These are phyloP conservation scores for Athalia cordata DNA, from an alignment of 2,888 invertebrate genomes.

Conservation along the genomic window DNA sequence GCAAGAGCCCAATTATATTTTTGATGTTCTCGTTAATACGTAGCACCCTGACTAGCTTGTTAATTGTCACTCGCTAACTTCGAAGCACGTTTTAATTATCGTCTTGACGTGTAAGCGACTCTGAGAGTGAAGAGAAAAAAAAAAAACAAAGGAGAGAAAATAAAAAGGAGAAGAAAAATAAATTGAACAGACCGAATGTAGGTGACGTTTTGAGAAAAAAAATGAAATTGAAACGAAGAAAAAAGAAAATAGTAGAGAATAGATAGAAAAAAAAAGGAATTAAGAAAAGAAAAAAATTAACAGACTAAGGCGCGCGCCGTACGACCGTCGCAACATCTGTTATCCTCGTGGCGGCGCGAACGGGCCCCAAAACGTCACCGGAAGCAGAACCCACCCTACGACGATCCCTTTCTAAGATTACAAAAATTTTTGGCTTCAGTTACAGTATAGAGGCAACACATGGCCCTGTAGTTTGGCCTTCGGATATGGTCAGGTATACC, in stretches of 20 bases:
- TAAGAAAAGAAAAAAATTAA: too few relatives aligned
- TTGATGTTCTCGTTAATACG: slow-evolving; percentile 25
- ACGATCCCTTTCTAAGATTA: slow-evolving; percentile 57
- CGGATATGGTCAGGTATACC: slow-evolving; percentile 23
- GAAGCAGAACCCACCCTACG: slow-evolving; percentile 40
- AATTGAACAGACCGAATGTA: slow-evolving; percentile 46
- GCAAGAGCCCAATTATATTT: slow-evolving; percentile 20
- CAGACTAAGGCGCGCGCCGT: background rate
- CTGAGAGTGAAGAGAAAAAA: background rate
- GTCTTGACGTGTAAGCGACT: slow-evolving; percentile 42
- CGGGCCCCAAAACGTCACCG: slow-evolving; percentile 20
- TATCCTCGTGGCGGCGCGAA: slow-evolving; percentile 44
- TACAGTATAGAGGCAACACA: slow-evolving; percentile 20
- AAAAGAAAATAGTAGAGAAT: slow-evolving; percentile 1
- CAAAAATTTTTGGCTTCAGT: slow-evolving; percentile 53
- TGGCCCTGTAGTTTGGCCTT: slow-evolving; percentile 1
- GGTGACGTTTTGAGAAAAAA: slow-evolving; percentile 33
- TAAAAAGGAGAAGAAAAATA: slow-evolving; percentile 2
- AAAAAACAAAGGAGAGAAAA: slow-evolving; percentile 3
- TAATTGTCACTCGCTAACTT: slow-evolving; percentile 18
- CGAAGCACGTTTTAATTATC: slow-evolving; percentile 34
- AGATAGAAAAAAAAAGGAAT: background rate
- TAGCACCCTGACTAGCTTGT: slow-evolving; percentile 1
- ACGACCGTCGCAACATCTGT: slow-evolving; percentile 45
- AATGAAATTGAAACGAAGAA: slow-evolving; percentile 29